These are phyloP conservation scores for Drosophila incognita DNA, from an alignment of 2,888 invertebrate genomes.

Conservation along the genomic window DNA sequence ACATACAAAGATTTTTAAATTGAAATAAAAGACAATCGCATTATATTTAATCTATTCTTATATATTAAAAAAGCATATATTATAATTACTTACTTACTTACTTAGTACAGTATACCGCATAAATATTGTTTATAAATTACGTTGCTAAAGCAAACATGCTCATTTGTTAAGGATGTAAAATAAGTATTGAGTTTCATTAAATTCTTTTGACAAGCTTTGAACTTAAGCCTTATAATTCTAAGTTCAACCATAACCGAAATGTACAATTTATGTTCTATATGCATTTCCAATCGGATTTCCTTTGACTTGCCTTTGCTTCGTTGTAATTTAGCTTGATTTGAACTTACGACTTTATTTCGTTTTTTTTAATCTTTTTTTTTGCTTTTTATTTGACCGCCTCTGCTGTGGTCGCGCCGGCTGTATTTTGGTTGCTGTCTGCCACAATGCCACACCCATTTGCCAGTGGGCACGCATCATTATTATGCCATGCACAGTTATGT, in stretches of 20 bases:
- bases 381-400: slow-evolving; percentile 49
- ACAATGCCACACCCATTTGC: slow-evolving; percentile 33
- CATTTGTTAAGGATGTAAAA: not conserved
- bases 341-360: slow-evolving; percentile 50
- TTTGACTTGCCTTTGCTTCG: slow-evolving; percentile 44
- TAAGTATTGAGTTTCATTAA: not conserved
- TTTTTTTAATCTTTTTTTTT: slow-evolving; percentile 4
- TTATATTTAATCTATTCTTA: not conserved
- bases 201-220: not conserved
- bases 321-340: slow-evolving; percentile 43
- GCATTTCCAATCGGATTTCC: slow-evolving; percentile 68
- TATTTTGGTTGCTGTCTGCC: slow-evolving; percentile 4
- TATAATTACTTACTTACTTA: not conserved
- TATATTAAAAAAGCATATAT: not conserved
- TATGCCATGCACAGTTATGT: slow-evolving; percentile 81
- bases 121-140: not conserved
- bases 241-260: slow-evolving; percentile 5
- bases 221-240: not conserved
- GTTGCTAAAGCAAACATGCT: not conserved
- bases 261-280: slow-evolving; percentile 34
- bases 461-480: slow-evolving; percentile 69
- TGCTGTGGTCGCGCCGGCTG: slow-evolving; percentile 41
- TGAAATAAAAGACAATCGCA: not conserved
- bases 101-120: not conserved
- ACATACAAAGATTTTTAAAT: not conserved